Evolutionary conservation across 2,888 invertebrate genomes (phyloP).

Genomic region (Dynastes grantii): DNA sequence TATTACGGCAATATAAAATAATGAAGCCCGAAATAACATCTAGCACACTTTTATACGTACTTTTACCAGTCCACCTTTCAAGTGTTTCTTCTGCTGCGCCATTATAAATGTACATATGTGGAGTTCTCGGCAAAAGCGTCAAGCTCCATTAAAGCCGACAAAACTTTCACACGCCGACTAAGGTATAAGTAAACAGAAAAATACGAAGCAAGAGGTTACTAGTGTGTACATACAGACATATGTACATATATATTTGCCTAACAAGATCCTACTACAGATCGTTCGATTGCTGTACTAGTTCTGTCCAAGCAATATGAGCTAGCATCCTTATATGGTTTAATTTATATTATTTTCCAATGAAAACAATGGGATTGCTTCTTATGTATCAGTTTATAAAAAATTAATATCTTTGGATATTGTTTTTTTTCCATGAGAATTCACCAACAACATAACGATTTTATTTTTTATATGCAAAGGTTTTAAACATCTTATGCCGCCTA

Average conservation of each 20-base stretch:
- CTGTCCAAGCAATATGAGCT: neutral
- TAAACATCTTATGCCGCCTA: too few species aligned
- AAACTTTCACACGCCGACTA: constrained; percentile 40
- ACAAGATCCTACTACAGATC: constrained; percentile 4
- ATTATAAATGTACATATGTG: constrained; percentile 21
- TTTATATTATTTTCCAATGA: neutral
- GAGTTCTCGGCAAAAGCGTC: constrained; percentile 34
- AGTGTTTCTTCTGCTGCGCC: neutral
- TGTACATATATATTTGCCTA: neutral
- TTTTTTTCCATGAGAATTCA: too few species aligned
- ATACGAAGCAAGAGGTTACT: constrained; percentile 7
- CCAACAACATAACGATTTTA: too few species aligned
- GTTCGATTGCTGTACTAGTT: constrained; percentile 14
- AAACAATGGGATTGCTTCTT: neutral
- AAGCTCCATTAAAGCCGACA: constrained; percentile 30
- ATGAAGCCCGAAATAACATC: neutral
- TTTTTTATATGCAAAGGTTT: too few species aligned
- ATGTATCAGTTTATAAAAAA: neutral
- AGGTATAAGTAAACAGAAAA: constrained; percentile 26
- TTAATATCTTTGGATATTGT: too few species aligned
- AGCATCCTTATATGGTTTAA: neutral
- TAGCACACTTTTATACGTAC: neutral
- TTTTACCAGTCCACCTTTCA: constrained; percentile 15
- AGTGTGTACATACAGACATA: neutral
- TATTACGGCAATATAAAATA: neutral